Percentiles rank a stretch among this genome's conserved stretches.
These are phyloP conservation scores for Ammodytes dubius DNA, from an alignment of 2,113 vertebrate genomes.

Conservation along the genomic window DNA sequence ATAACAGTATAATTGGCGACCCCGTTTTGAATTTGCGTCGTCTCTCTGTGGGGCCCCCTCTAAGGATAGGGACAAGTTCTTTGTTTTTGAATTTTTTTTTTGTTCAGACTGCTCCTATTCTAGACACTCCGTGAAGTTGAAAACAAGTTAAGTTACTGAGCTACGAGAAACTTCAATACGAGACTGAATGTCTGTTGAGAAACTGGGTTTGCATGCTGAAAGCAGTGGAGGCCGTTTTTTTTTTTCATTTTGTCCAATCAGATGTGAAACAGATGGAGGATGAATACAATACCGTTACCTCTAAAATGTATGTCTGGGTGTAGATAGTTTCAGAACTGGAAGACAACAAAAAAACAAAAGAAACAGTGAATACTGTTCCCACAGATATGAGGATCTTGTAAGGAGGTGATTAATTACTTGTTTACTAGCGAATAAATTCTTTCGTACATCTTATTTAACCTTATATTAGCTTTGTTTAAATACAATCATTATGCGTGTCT, in stretches of 20 bases:
- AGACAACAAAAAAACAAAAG: background rate
- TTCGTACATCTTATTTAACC: constrained; percentile 64
- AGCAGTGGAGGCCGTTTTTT: constrained; percentile 1
- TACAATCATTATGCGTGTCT: constrained; percentile 28
- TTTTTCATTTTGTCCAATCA: background rate
- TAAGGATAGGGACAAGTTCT: constrained; percentile 34
- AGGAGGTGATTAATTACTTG: constrained; percentile 68
- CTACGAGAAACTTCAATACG: constrained; percentile 5
- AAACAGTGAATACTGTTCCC: constrained; percentile 19
- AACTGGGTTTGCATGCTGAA: constrained; percentile 14
- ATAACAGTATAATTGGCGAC: constrained; percentile 48
- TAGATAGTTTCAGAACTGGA: constrained; percentile 19
- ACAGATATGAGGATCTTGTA: constrained; percentile 40
- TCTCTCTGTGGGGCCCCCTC: constrained; percentile 19
- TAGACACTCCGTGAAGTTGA: constrained; percentile 27
- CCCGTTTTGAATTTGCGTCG: constrained; percentile 52
- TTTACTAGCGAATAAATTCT: constrained; percentile 68
- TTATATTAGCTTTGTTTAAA: constrained; percentile 47
- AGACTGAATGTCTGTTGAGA: constrained; percentile 11
- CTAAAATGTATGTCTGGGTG: background rate
- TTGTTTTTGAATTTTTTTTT: constrained; percentile 29
- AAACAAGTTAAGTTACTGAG: constrained; percentile 42
- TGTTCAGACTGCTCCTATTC: constrained; percentile 22
- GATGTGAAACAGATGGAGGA: constrained; percentile 3
- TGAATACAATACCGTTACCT: constrained; percentile 9